phyloP scores from a whole-genome alignment of 2,797 vertebrate species.

The Cossypha dichroa region DNA sequence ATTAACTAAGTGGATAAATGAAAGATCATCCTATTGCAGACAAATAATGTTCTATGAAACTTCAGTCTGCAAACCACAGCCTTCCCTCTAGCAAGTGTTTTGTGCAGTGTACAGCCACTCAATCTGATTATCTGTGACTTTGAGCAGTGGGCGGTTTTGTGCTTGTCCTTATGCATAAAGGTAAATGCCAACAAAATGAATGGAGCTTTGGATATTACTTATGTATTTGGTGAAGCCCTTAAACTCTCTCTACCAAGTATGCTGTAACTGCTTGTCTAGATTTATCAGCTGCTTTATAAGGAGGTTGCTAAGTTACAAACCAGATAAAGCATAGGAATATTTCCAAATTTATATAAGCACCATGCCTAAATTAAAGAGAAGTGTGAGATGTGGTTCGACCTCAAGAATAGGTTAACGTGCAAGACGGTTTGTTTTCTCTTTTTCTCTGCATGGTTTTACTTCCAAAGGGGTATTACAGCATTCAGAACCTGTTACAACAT shows the following conservation, averaged over 20 bases:
- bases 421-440: constrained; percentile 40
- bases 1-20: constrained; percentile 2
- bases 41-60: not conserved
- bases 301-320: constrained; percentile 73
- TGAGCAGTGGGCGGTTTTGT: constrained; percentile 41
- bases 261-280: constrained; percentile 18
- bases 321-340: constrained; percentile 54
- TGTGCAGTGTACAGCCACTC: constrained; percentile 24
- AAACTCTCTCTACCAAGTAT: not conserved
- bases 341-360: constrained; percentile 65
- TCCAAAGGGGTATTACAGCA: constrained; percentile 45
- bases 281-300: constrained; percentile 51
- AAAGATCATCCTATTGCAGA: not conserved
- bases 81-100: constrained; percentile 21
- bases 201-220: constrained; percentile 29
- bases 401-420: constrained; percentile 41
- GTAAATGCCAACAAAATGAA: constrained; percentile 42
- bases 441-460: constrained; percentile 35
- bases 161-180: constrained; percentile 33
- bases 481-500: constrained; percentile 42
- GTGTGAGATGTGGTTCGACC: not conserved
- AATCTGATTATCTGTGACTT: constrained; percentile 54
- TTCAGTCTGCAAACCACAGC: not conserved
- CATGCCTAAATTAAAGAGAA: constrained; percentile 52
- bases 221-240: not conserved